Evolutionary conservation across 2,113 vertebrate genomes (phyloP).

Genomic region (Malurus elegans): DNA sequence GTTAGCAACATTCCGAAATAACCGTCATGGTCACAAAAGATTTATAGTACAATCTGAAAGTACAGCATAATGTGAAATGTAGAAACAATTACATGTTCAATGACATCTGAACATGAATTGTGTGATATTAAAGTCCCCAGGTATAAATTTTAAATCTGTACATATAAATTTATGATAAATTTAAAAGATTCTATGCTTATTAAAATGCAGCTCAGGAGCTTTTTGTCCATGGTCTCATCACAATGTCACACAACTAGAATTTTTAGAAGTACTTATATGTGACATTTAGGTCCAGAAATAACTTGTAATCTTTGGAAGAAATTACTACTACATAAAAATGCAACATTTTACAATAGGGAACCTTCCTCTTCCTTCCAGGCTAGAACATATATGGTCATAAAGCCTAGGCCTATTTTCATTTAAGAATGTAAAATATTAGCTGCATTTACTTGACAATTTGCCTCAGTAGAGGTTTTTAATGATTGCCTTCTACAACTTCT

Average conservation of each 20-base stretch:
- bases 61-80: slow-evolving; percentile 77
- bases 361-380: neutral
- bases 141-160: slow-evolving; percentile 79
- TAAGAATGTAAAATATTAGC: slow-evolving; percentile 35
- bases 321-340: slow-evolving; percentile 63
- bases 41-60: slow-evolving; percentile 73
- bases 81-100: slow-evolving; percentile 78
- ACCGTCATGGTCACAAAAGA: slow-evolving; percentile 70
- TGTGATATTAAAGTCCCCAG: slow-evolving; percentile 70
- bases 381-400: slow-evolving; percentile 25
- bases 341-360: slow-evolving; percentile 31
- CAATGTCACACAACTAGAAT: slow-evolving; percentile 63
- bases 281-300: slow-evolving; percentile 69
- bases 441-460: neutral
- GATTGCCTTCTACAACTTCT: neutral
- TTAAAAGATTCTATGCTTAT: slow-evolving; percentile 68
- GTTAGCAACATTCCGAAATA: slow-evolving; percentile 73
- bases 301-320: slow-evolving; percentile 65
- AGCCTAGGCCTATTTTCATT: slow-evolving; percentile 18
- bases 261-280: slow-evolving; percentile 54
- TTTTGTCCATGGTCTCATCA: slow-evolving; percentile 63
- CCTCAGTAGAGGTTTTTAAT: neutral
- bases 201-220: slow-evolving; percentile 69
- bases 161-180: slow-evolving; percentile 78
- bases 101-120: slow-evolving; percentile 74